Base-by-base conservation (phyloP, 2,888 invertebrate genomes). In the Polymixis flavicincta region DNA sequence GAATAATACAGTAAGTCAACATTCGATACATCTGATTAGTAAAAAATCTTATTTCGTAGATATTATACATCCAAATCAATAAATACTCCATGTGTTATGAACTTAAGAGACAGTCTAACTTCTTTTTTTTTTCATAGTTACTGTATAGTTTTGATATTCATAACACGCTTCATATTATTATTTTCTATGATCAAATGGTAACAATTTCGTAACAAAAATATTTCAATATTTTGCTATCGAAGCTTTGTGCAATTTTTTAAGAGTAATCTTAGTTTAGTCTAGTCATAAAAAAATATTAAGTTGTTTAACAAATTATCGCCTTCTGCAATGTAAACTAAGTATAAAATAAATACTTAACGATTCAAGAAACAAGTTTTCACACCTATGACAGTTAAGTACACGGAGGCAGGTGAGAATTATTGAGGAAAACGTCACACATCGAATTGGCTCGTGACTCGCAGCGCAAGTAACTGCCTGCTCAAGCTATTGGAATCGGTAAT, bases 161-260 rank as follows among this genome's bases (percentile, higher is more conserved):
- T 80, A 80, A 66, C 74, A 85, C 71, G 75, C 71, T 74, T 79
- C 42, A 69, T 85, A 84, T 70, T 61, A 76, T 65, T 74, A 60
- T 74, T 64, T 69, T 66, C 74, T 80, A 87, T 76, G 69, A 74
- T 87, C 70, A 70, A 76, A 73, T 75, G 71, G 77, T 78, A 86
- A 81, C 78, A 84, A 71, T 75, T 68, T 78, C 63, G 74, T 86
- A 84, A 87, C 82, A 86, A 87, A 86, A 86, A 86, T 86, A 86
- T 79, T 85, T 85, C 7, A 74, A 59, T 76, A 67, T 79, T 61
- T 82, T 67, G 70, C 71, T 78, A 75, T 80, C 25, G 64, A 71
- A 87, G 73, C 45, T 87, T 78, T 87, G 71, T 81, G 81, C 71
- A 78, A 71, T 50, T 65, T 70, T 77, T 54, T 69, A 82, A 75